phyloP scores from a whole-genome alignment of 2,113 vertebrate species.

The Pygoscelis antarcticus region DNA sequence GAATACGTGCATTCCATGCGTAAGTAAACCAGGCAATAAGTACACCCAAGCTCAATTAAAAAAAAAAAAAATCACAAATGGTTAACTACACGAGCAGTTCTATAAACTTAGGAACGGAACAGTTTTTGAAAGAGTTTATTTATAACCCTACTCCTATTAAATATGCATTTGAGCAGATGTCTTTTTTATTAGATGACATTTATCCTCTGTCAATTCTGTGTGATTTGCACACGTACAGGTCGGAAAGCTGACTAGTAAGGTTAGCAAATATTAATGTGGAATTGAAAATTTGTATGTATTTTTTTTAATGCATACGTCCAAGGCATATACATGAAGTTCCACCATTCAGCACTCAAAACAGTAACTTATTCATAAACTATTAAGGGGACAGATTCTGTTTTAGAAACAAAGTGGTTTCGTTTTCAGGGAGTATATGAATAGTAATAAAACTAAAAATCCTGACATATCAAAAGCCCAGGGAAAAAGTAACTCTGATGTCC shows the following conservation, averaged over 20 bases:
- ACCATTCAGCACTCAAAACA: conserved; percentile 32
- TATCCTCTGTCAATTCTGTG: not conserved
- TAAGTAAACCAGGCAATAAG: not conserved
- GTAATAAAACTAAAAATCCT: conserved; percentile 44
- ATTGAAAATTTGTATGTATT: not conserved
- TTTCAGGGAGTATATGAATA: conserved; percentile 53
- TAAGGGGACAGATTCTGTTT: not conserved
- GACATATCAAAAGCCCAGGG: conserved; percentile 19
- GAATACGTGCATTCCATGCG: not conserved
- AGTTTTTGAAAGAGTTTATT: not conserved
- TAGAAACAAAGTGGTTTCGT: conserved; percentile 24
- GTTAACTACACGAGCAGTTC: not conserved
- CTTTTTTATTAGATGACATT: not conserved
- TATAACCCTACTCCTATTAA: not conserved
- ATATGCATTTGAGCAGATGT: not conserved
- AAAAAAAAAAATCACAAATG: not conserved
- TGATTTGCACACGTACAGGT: not conserved
- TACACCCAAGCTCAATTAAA: not conserved
- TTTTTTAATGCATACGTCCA: not conserved
- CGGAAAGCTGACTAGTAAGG: not conserved
- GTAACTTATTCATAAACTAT: conserved; percentile 31
- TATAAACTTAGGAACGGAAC: not conserved
- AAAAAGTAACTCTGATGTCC: conserved; percentile 44
- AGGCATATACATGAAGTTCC: not conserved
- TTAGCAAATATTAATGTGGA: not conserved